These are phyloP conservation scores for Corythucha ciliata DNA, from an alignment of 2,888 invertebrate genomes.

Conservation along the genomic window DNA sequence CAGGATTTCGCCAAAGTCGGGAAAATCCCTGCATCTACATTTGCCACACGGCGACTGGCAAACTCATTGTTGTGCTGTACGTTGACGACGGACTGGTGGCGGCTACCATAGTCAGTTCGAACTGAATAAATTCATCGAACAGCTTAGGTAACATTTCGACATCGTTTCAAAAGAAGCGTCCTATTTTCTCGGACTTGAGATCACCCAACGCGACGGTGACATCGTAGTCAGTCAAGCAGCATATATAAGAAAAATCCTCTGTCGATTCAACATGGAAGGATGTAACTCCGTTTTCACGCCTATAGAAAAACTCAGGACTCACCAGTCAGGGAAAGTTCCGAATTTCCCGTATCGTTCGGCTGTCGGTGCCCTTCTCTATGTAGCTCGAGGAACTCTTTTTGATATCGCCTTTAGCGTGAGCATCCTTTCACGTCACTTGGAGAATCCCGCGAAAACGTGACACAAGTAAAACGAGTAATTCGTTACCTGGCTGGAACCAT, in stretches of 20 bases:
- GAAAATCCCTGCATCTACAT: conserved; percentile 3
- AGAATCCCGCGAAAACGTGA: conserved; percentile 13
- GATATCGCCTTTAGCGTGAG: conserved; percentile 13
- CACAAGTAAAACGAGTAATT: conserved; percentile 1
- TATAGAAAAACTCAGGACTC: neutral
- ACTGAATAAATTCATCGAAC: neutral
- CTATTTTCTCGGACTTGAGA: conserved; percentile 12
- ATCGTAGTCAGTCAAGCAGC: conserved; percentile 8
- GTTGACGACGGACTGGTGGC: neutral
- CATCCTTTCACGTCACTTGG: conserved; percentile 8
- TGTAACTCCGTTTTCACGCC: conserved; percentile 2
- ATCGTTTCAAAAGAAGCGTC: conserved; percentile 4
- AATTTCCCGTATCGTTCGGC: conserved; percentile 15
- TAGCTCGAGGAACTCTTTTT: conserved; percentile 14
- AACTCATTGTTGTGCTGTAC: neutral
- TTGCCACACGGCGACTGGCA: neutral
- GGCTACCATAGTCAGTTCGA: neutral
- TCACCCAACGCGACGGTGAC: neutral
- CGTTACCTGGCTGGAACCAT: conserved; percentile 14
- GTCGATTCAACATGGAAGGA: neutral
- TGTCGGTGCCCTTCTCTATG: conserved; percentile 9
- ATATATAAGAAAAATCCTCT: neutral
- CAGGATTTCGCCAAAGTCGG: neutral
- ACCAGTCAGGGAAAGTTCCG: conserved; percentile 10
- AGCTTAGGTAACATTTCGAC: neutral